Evolutionary conservation across 2,888 invertebrate species (phyloP).

Genomic region (Chaetogeoica ovagalla): DNA sequence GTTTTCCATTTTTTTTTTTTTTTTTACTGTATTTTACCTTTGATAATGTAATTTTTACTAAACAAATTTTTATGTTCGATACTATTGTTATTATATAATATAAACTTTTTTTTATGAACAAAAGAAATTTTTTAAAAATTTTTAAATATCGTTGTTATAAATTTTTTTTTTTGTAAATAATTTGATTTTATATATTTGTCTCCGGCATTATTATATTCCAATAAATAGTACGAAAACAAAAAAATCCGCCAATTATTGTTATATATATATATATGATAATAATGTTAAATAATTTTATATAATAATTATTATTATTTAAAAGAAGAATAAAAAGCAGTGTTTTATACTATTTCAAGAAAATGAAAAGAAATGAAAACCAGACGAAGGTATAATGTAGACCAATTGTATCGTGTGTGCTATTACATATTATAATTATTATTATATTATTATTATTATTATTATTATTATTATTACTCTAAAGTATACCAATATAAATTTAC

Average conservation of each 20-base stretch:
- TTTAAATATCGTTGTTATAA: conserved; percentile 31
- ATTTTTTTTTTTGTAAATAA: conserved; percentile 42
- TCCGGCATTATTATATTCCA: conserved; percentile 3
- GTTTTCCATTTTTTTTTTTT: conserved; percentile 12
- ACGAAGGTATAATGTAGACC: conserved; percentile 21
- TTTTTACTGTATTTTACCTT: neutral
- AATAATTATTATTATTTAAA: conserved; percentile 13
- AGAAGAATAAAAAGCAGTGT: conserved; percentile 1
- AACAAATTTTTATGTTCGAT: conserved; percentile 18
- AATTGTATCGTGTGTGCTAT: conserved; percentile 18
- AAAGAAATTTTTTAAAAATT: too few relatives aligned
- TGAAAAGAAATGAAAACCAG: neutral
- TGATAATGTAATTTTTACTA: conserved; percentile 31
- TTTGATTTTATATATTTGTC: conserved; percentile 17
- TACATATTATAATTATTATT: neutral
- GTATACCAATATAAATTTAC: conserved; percentile 25
- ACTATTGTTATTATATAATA: neutral
- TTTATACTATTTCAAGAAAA: conserved; percentile 7
- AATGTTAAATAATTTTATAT: conserved; percentile 46
- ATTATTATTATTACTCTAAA: neutral
- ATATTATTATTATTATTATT: too few relatives aligned
- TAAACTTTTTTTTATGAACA: neutral
- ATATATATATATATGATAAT: conserved; percentile 10
- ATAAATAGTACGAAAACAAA: conserved; percentile 24
- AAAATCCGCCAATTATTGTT: conserved; percentile 46